Evolutionary conservation across 2,888 invertebrate genomes (phyloP).

Genomic region (Pristionchus mayeri): DNA sequence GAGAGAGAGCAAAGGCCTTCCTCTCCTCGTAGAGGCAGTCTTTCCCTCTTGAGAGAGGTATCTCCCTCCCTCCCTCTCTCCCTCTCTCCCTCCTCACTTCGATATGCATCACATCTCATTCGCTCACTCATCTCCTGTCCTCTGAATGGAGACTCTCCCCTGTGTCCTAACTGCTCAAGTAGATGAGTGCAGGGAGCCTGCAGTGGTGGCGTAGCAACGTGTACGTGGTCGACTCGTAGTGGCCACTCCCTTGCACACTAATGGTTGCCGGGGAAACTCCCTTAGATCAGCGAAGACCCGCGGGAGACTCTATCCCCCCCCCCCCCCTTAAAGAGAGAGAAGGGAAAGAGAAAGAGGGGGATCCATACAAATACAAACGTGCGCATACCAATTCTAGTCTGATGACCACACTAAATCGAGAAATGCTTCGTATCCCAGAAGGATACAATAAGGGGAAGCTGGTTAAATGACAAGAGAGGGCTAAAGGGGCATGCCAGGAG

Average conservation of each 20-base stretch:
- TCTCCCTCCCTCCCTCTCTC: conserved; percentile 8
- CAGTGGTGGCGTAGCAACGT: background rate
- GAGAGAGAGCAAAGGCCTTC: conserved; percentile 15
- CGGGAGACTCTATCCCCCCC: too few relatives aligned
- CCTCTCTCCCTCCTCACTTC: conserved; percentile 21
- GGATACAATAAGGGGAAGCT: background rate
- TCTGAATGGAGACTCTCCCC: background rate
- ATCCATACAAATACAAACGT: background rate
- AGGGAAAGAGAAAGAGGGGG: conserved; percentile 4
- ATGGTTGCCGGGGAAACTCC: too few relatives aligned
- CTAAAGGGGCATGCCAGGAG: background rate
- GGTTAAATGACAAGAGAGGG: too few relatives aligned
- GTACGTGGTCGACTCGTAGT: too few relatives aligned
- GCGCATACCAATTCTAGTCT: background rate
- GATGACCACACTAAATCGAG: background rate
- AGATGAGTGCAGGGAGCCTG: background rate
- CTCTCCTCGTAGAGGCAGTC: background rate
- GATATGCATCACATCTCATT: conserved; percentile 34
- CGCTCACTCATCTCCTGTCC: conserved; percentile 35
- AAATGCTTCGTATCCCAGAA: background rate
- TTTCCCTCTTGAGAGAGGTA: conserved; percentile 11
- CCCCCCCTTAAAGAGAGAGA: too few relatives aligned
- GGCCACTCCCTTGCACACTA: too few relatives aligned
- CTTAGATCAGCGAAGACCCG: background rate
- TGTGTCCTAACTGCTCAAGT: background rate